Evolutionary conservation across 2,113 vertebrate genomes (phyloP).

Genomic region (Ammospiza nelsoni): DNA sequence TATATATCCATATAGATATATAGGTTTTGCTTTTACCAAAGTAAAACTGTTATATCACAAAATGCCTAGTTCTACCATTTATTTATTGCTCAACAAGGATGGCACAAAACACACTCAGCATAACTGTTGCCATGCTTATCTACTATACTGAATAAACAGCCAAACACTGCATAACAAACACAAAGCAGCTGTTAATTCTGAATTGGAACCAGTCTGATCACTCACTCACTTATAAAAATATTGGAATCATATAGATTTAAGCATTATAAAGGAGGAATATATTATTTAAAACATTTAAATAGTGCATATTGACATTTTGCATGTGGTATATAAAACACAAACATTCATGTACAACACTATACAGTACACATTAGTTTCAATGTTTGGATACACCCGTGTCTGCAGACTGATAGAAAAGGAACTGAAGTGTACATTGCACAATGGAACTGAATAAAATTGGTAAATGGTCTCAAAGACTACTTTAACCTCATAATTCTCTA

Average conservation of each 20-base stretch:
- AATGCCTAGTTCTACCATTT: conserved; percentile 80
- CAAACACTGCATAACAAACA: conserved; percentile 81
- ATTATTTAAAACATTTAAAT: conserved; percentile 84
- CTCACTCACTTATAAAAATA: conserved; percentile 86
- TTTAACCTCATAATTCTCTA: conserved; percentile 69
- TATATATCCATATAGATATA: conserved; percentile 75
- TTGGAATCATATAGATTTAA: conserved; percentile 85
- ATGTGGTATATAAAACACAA: conserved; percentile 84
- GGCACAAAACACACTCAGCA: conserved; percentile 84
- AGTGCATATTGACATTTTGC: conserved; percentile 85
- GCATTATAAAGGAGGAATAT: conserved; percentile 89
- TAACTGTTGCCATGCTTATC: conserved; percentile 84
- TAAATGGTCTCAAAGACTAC: conserved; percentile 71
- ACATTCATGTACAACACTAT: conserved; percentile 84
- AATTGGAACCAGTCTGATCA: conserved; percentile 79
- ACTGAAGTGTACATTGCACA: conserved; percentile 77
- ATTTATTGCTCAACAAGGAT: conserved; percentile 90
- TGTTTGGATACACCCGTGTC: conserved; percentile 76
- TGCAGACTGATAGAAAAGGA: conserved; percentile 72
- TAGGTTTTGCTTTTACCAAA: conserved; percentile 77
- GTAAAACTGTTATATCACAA: conserved; percentile 77
- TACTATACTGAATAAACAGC: conserved; percentile 80
- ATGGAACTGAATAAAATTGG: conserved; percentile 66
- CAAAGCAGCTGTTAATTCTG: conserved; percentile 80
- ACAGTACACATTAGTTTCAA: conserved; percentile 81